These are phyloP conservation scores for Anguilla obscura DNA, from an alignment of 2,797 vertebrate species.

Conservation along the genomic window DNA sequence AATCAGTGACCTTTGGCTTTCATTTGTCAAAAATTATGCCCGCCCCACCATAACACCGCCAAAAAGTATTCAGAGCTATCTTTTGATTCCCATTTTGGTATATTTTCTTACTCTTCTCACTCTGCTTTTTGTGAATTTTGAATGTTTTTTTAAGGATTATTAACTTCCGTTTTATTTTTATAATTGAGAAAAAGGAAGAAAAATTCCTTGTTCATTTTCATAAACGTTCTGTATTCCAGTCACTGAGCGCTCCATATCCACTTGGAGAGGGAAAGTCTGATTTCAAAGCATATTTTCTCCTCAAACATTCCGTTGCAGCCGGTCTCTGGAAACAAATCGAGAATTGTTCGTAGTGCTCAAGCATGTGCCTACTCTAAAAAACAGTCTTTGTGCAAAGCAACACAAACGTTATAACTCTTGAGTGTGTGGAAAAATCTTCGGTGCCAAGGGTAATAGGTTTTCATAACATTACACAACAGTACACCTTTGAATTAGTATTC, in stretches of 20 bases:
- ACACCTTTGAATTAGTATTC: constrained; percentile 64
- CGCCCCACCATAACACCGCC: neutral
- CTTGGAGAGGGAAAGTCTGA: constrained; percentile 47
- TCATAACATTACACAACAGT: constrained; percentile 75
- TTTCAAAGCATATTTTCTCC: constrained; percentile 65
- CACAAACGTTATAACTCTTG: constrained; percentile 74
- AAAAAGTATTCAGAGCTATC: neutral
- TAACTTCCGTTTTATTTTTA: neutral
- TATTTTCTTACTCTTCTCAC: neutral
- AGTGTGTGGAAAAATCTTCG: constrained; percentile 70
- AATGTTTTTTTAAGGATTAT: neutral
- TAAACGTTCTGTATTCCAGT: neutral
- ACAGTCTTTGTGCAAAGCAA: constrained; percentile 70
- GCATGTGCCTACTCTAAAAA: constrained; percentile 70
- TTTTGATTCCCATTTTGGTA: neutral
- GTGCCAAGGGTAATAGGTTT: constrained; percentile 68
- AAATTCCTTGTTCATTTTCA: neutral
- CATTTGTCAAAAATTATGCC: neutral
- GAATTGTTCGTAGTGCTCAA: constrained; percentile 77
- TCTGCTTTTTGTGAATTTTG: neutral
- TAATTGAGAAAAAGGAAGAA: neutral
- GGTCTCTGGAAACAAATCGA: constrained; percentile 76
- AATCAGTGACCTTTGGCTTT: neutral
- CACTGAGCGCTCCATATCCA: constrained; percentile 26
- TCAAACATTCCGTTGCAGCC: constrained; percentile 69